A percentile compares a stretch with the other conserved stretches of the same genome.
phyloP scores from a whole-genome alignment of 2,797 vertebrate genomes.

The Diceros bicornis region DNA sequence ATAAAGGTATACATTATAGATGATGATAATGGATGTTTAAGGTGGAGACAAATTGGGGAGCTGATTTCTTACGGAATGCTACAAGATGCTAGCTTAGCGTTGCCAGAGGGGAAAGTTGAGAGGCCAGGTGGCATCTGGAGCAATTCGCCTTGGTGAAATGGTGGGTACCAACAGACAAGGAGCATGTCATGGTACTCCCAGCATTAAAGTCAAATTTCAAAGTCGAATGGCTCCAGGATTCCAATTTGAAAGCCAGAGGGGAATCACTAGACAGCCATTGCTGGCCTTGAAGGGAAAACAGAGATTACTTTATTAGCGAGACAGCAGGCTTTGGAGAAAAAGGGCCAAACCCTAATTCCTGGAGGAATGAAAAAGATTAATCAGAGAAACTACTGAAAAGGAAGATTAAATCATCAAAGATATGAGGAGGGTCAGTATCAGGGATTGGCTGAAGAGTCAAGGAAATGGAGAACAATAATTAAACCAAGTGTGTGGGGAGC shows the following conservation, averaged over 20 bases:
- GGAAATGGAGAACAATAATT: constrained; percentile 36
- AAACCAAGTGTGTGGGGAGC: neutral
- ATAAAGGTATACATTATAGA: neutral
- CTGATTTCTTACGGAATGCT: neutral
- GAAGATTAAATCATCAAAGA: constrained; percentile 22
- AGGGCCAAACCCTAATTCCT: neutral
- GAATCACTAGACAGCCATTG: neutral
- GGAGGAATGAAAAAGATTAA: neutral
- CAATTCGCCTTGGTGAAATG: neutral
- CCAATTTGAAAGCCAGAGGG: neutral
- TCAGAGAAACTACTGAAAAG: neutral
- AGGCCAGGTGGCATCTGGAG: neutral
- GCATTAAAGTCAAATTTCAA: neutral
- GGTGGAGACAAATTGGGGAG: neutral
- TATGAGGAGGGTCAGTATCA: neutral
- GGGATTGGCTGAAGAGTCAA: neutral
- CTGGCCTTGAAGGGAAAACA: neutral
- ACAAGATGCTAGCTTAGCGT: neutral
- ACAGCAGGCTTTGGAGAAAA: neutral
- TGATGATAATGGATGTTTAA: neutral
- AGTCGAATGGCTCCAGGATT: neutral
- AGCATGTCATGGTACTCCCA: neutral
- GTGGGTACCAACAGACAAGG: neutral
- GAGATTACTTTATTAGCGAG: neutral
- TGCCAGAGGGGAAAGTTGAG: neutral